Percentiles rank a stretch among this genome's conserved stretches.
phyloP scores from a whole-genome alignment of 2,797 vertebrate genomes.

The Tokudaia muenninki region DNA sequence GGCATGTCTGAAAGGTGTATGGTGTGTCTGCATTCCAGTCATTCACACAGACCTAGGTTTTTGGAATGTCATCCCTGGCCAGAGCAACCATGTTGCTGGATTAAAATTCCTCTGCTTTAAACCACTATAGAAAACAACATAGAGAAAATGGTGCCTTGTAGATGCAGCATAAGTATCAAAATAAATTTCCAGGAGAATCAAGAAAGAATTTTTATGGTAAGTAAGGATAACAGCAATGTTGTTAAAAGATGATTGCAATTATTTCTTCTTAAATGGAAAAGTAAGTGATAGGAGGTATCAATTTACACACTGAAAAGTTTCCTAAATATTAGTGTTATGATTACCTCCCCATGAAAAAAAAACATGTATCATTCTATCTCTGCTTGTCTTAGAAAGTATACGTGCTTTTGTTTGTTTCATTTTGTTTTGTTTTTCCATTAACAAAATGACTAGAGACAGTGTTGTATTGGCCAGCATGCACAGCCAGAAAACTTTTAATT shows the following conservation, averaged over 20 bases:
- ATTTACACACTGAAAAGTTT: slow-evolving; percentile 5
- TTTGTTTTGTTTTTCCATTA: slow-evolving; percentile 22
- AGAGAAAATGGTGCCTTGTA: not conserved
- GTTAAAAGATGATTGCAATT: not conserved
- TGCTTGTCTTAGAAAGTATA: not conserved
- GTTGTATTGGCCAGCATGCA: slow-evolving; percentile 32
- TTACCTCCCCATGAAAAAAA: not conserved
- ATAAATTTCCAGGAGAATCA: slow-evolving; percentile 16
- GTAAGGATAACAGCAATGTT: slow-evolving; percentile 7
- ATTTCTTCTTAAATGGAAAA: slow-evolving; percentile 59
- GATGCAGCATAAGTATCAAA: slow-evolving; percentile 8
- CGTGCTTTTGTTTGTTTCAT: not conserved
- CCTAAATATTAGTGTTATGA: slow-evolving; percentile 9
- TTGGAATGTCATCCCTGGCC: not conserved
- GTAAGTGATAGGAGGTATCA: not conserved
- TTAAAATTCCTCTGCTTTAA: not conserved
- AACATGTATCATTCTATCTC: slow-evolving; percentile 8
- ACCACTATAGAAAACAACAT: not conserved
- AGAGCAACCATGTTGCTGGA: not conserved
- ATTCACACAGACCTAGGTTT: not conserved
- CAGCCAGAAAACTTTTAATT: slow-evolving; percentile 33
- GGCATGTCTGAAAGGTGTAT: not conserved
- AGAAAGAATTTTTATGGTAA: slow-evolving; percentile 1
- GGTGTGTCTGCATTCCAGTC: not conserved
- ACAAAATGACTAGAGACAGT: slow-evolving; percentile 45